A percentile compares a stretch with the other conserved stretches of the same genome.
These are phyloP conservation scores for Carterocephalus palaemon DNA, from an alignment of 2,888 invertebrate species.

Conservation along the genomic window DNA sequence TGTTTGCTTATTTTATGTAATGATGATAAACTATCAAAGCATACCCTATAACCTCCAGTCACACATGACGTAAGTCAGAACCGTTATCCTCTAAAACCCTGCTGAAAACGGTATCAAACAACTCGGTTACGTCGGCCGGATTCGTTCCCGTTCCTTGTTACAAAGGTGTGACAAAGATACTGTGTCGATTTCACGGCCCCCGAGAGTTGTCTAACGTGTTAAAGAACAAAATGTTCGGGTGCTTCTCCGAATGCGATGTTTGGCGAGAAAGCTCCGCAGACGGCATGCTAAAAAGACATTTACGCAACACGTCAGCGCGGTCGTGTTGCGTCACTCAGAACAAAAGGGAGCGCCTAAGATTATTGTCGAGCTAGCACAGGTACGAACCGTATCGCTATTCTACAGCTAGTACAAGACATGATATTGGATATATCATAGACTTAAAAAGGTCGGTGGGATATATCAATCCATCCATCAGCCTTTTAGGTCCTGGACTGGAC, in stretches of 20 bases:
- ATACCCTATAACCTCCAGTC: too few relatives aligned
- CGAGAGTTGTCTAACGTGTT: slow-evolving; percentile 34
- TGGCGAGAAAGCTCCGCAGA: slow-evolving; percentile 67
- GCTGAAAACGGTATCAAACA: slow-evolving; percentile 50
- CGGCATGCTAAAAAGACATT: slow-evolving; percentile 70
- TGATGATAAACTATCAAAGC: too few relatives aligned
- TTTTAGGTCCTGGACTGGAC: too few relatives aligned
- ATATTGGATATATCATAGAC: too few relatives aligned
- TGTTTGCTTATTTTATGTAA: too few relatives aligned
- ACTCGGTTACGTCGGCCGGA: slow-evolving; percentile 57
- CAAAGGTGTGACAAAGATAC: slow-evolving; percentile 48
- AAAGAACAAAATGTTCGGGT: slow-evolving; percentile 57
- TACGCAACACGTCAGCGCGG: slow-evolving; percentile 57
- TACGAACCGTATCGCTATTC: too few relatives aligned
- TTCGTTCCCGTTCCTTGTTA: slow-evolving; percentile 52
- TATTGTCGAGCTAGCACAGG: slow-evolving; percentile 45
- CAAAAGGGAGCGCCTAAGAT: slow-evolving; percentile 44
- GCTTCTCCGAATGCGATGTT: slow-evolving; percentile 54
- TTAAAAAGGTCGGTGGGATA: too few relatives aligned
- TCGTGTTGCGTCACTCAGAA: slow-evolving; percentile 50
- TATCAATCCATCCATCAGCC: too few relatives aligned
- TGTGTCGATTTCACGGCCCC: slow-evolving; percentile 63
- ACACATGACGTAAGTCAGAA: too few relatives aligned
- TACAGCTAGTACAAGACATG: too few relatives aligned
- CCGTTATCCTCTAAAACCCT: slow-evolving; percentile 27